Evolutionary conservation across 2,888 invertebrate species (phyloP).

Genomic region (Malachius bipustulatus): DNA sequence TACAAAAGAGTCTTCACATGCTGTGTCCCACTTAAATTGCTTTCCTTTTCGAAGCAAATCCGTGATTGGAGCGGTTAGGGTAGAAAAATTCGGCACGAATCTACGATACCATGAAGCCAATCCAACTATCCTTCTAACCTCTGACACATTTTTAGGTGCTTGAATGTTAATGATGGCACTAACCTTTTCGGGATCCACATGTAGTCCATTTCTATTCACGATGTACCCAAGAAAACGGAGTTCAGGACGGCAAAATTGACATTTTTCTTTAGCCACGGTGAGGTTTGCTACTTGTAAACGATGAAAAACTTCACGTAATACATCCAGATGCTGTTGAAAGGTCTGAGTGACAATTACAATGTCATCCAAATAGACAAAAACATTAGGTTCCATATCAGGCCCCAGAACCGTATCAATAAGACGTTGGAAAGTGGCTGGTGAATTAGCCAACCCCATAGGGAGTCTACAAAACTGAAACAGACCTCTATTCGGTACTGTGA

Average conservation of each 20-base stretch:
- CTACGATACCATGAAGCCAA: constrained; percentile 22
- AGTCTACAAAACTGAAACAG: constrained; percentile 24
- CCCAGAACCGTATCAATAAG: constrained; percentile 21
- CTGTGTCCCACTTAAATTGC: constrained; percentile 2
- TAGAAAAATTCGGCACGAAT: constrained; percentile 5
- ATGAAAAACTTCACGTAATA: constrained; percentile 14
- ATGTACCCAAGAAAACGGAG: constrained; percentile 25
- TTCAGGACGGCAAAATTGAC: constrained; percentile 15
- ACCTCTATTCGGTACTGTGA: constrained; percentile 23
- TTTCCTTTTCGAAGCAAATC: too few relatives aligned
- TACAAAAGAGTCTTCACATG: not conserved
- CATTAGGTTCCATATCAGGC: constrained; percentile 18
- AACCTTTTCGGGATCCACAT: constrained; percentile 19
- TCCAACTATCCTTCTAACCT: constrained; percentile 24
- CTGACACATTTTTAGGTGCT: constrained; percentile 17
- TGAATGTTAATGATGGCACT: constrained; percentile 19
- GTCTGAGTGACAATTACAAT: constrained; percentile 17
- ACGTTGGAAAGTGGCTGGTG: constrained; percentile 25
- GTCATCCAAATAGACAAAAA: constrained; percentile 19
- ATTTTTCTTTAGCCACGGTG: too few relatives aligned
- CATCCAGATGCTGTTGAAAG: constrained; percentile 18
- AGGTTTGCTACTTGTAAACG: constrained; percentile 17
- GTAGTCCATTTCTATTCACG: constrained; percentile 19
- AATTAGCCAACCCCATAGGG: constrained; percentile 25
- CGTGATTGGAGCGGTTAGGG: constrained; percentile 5